Percentiles rank a stretch among this genome's conserved stretches.
phyloP scores from a whole-genome alignment of 2,797 vertebrate genomes.

The Rhinichthys osculus region DNA sequence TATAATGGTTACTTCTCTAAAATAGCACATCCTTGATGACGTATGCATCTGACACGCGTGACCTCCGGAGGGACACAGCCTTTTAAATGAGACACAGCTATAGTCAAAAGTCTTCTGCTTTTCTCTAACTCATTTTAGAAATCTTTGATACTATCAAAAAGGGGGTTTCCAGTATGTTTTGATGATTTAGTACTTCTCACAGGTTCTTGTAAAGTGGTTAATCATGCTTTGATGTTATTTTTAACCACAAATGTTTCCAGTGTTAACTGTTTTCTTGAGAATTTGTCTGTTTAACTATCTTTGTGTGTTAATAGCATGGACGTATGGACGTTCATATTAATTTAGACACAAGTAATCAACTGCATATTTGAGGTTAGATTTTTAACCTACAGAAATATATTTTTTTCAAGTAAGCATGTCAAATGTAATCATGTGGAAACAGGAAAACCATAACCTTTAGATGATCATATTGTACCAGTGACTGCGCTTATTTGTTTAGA shows the following conservation, averaged over 20 bases:
- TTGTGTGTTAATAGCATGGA: background rate
- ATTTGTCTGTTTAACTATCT: background rate
- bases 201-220: background rate
- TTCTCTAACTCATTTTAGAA: background rate
- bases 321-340: no score
- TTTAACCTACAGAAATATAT: background rate
- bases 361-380: background rate
- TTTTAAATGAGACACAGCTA: background rate
- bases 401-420: background rate
- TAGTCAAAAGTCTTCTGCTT: background rate
- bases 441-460: conserved; percentile 30
- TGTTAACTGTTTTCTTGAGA: background rate
- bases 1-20: background rate
- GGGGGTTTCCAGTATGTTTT: background rate
- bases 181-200: background rate
- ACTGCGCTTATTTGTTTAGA: background rate
- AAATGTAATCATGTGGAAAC: background rate
- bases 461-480: background rate
- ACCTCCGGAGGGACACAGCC: background rate
- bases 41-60: background rate
- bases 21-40: background rate
- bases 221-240: background rate
- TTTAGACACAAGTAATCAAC: background rate
- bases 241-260: conserved; percentile 24
- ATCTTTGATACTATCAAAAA: background rate